phyloP scores from a whole-genome alignment of 2,888 invertebrate species.

The Fabriciana adippe region DNA sequence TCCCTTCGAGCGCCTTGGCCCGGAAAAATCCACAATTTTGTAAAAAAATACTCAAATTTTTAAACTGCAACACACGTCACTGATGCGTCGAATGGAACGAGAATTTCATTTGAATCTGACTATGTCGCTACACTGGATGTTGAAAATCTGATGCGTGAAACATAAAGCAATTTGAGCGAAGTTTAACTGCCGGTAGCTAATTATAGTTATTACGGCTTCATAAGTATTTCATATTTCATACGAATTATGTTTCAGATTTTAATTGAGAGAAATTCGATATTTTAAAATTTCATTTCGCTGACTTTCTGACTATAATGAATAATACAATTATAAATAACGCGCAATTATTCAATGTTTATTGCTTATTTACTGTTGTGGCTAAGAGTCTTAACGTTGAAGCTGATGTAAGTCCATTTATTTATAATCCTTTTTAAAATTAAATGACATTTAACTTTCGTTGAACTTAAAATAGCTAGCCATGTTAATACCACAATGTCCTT shows the following conservation, averaged over 20 bases:
- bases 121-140: conserved; percentile 34
- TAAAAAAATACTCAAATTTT: conserved; percentile 49
- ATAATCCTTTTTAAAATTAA: neutral
- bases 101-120: conserved; percentile 38
- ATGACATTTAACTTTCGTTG: conserved; percentile 15
- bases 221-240: conserved; percentile 17
- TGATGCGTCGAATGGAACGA: conserved; percentile 33
- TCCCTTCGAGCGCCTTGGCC: conserved; percentile 65
- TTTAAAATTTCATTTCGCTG: conserved; percentile 14
- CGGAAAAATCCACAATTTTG: conserved; percentile 69
- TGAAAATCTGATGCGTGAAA: conserved; percentile 39
- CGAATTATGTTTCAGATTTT: conserved; percentile 9
- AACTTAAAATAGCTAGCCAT: conserved; percentile 24
- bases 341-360: conserved; percentile 5
- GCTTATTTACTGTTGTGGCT: conserved; percentile 4
- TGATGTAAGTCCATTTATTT: neutral
- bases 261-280: conserved; percentile 14
- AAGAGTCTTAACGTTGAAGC: neutral
- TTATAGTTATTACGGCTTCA: conserved; percentile 25
- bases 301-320: neutral
- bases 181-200: conserved; percentile 24
- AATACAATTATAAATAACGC: conserved; percentile 8
- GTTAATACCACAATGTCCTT: conserved; percentile 34
- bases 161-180: conserved; percentile 36
- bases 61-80: conserved; percentile 40